Evolutionary conservation across 2,888 invertebrate species (phyloP), one percentile per base, ranked within the genome.

Genomic region (Calameuta filiformis): DNA sequence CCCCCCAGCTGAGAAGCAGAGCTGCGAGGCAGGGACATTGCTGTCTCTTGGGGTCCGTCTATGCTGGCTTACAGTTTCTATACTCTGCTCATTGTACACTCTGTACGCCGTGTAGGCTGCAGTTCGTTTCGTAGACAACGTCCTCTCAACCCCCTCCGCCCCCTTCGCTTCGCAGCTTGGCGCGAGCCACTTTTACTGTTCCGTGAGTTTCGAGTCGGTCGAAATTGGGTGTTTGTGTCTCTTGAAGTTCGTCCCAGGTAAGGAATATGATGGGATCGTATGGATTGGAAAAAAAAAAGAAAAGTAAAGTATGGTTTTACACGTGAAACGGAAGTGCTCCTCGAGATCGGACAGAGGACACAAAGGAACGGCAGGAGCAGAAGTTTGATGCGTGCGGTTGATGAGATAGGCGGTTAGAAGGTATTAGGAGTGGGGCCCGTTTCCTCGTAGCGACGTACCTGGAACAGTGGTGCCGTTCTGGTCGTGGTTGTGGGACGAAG

Each of bases 111-210:
- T 56, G 56, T 56, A 56, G 56, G 23, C 56, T 23, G 56, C 56
- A 9, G 56, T 56, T 9, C 56, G 15, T 56, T 23, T 56, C 23
- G 56, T 56, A 56, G 56, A 56, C 56, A 23, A 56, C 56, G 56
- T 56, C 56, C 23, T 56, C 56, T 15, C 23, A 56, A 56, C 23
- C 56, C 6, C 56, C 56, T 15, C 56, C 56, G 15, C 0, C 9
- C 9, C 56, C 23, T 56, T 23, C 9, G 0, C 56, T 56, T 1
- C 23, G 56, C 9, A 56, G 23, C 23, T 80, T 83, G 83, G 84
- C 83, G 80, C 79, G 82, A 31, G 77, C 77, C 79, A 76, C 75
- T 83, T 82, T 75, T 78, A 71, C 79, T 73, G 79, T 75, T 75
- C 80, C 76, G 77, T 75, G 73, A 80, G 80, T 79, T 79, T 73